Conservation (phyloP, 2,888 invertebrate genomes). For the Oxyteleia sp. region DNA sequence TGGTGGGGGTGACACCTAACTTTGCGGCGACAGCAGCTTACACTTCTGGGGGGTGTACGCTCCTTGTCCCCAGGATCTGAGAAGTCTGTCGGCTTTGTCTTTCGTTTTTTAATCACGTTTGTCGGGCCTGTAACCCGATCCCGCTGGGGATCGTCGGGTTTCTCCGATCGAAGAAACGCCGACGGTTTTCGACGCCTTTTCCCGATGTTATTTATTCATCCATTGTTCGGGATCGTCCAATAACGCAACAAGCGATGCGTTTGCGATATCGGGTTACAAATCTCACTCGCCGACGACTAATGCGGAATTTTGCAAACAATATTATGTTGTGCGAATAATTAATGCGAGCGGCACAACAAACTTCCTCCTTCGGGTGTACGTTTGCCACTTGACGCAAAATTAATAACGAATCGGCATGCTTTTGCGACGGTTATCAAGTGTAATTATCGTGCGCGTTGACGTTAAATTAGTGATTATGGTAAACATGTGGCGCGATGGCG, state of each 20-base stretch:
- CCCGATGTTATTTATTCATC: slow-evolving; percentile 37
- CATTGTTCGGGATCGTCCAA: slow-evolving; percentile 43
- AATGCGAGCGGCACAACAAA: slow-evolving; percentile 24
- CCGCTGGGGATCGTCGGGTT: slow-evolving; percentile 24
- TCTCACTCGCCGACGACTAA: slow-evolving; percentile 26
- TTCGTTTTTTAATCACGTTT: neutral
- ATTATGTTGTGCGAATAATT: slow-evolving; percentile 53
- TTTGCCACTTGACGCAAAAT: slow-evolving; percentile 42
- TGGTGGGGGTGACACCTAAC: too few relatives aligned
- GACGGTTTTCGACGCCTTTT: slow-evolving; percentile 29
- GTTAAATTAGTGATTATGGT: neutral
- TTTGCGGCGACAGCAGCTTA: neutral
- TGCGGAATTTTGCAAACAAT: slow-evolving; percentile 32
- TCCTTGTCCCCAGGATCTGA: slow-evolving; percentile 19
- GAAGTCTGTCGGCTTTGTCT: slow-evolving; percentile 10
- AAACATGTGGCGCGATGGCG: neutral
- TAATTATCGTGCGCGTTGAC: neutral
- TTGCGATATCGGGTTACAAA: slow-evolving; percentile 38
- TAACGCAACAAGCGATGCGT: slow-evolving; percentile 42
- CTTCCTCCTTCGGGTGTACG: slow-evolving; percentile 28
- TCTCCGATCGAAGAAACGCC: slow-evolving; percentile 30
- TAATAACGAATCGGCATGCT: slow-evolving; percentile 36
- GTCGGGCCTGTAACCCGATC: slow-evolving; percentile 15
- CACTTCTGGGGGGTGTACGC: neutral
- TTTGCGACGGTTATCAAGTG: slow-evolving; percentile 5